These are phyloP conservation scores for Piprites chloris DNA, from an alignment of 2,113 vertebrate species.

Conservation along the genomic window DNA sequence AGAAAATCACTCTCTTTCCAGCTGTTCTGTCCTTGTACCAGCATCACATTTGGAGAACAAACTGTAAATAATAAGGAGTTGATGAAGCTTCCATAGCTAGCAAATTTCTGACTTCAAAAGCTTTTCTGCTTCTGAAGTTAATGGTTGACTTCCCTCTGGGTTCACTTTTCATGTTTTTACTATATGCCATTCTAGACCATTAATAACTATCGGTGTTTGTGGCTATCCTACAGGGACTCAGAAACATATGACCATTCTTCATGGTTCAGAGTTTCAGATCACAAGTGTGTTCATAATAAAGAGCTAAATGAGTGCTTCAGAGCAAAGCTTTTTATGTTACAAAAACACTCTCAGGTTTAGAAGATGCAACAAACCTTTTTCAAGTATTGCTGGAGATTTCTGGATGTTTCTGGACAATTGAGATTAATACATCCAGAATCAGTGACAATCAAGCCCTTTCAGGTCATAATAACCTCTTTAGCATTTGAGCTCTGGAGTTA, in stretches of 20 bases:
- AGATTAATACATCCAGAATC: background rate
- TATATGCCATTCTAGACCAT: constrained; percentile 6
- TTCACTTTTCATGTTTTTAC: constrained; percentile 62
- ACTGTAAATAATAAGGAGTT: background rate
- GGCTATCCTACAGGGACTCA: background rate
- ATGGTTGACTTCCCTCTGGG: constrained; percentile 51
- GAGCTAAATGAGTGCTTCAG: background rate
- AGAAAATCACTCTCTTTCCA: background rate
- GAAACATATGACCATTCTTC: constrained; percentile 10
- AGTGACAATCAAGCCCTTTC: background rate
- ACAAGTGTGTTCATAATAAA: background rate
- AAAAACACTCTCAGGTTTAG: background rate
- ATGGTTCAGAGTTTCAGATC: background rate
- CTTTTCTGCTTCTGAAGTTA: constrained; percentile 52
- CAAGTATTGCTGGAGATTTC: background rate
- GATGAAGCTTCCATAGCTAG: constrained; percentile 29
- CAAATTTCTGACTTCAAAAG: constrained; percentile 58
- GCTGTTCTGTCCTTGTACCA: background rate
- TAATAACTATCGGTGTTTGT: constrained; percentile 43
- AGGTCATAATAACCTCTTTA: background rate
- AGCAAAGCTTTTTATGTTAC: background rate
- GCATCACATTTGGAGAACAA: background rate
- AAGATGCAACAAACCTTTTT: background rate
- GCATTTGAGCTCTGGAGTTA: background rate
- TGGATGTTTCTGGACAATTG: background rate